These are phyloP conservation scores for Pluvialis apricaria DNA, from an alignment of 2,113 vertebrate species.

Conservation along the genomic window DNA sequence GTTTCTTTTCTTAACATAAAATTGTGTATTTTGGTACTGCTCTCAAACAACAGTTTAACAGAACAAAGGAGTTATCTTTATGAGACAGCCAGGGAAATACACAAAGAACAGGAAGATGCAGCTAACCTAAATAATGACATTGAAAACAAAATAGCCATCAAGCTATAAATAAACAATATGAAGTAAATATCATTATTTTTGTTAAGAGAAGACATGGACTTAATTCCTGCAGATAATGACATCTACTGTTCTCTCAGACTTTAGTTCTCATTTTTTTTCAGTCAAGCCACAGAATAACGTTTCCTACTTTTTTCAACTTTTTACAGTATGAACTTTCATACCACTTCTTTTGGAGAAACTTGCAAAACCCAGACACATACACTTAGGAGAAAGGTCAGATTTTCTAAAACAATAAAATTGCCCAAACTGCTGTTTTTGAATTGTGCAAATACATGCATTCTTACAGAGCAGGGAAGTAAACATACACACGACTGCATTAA, in stretches of 20 bases:
- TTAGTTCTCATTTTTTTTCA: not conserved
- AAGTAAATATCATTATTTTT: slow-evolving; percentile 16
- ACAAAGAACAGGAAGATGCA: slow-evolving; percentile 49
- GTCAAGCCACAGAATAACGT: not conserved
- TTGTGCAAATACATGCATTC: not conserved
- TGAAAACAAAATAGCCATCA: slow-evolving; percentile 3
- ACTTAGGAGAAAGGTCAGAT: not conserved
- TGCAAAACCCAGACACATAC: not conserved
- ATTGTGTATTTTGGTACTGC: slow-evolving; percentile 39
- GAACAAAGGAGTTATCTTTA: slow-evolving; percentile 62
- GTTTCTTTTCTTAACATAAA: slow-evolving; percentile 49
- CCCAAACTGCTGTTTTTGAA: not conserved
- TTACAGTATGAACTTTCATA: not conserved
- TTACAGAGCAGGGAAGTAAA: not conserved
- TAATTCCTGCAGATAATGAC: not conserved
- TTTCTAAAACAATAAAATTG: not conserved
- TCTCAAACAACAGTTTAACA: slow-evolving; percentile 38
- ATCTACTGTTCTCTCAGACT: not conserved
- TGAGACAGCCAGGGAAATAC: slow-evolving; percentile 37
- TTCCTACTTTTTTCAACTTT: not conserved
- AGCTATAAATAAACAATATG: slow-evolving; percentile 34
- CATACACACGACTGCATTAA: not conserved
- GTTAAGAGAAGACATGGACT: not conserved
- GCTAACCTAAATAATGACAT: slow-evolving; percentile 46
- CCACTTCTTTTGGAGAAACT: not conserved